Evolutionary conservation across 2,797 vertebrate genomes (phyloP), one percentile per base, ranked within the genome.

Genomic region (Sebastes itinus): DNA sequence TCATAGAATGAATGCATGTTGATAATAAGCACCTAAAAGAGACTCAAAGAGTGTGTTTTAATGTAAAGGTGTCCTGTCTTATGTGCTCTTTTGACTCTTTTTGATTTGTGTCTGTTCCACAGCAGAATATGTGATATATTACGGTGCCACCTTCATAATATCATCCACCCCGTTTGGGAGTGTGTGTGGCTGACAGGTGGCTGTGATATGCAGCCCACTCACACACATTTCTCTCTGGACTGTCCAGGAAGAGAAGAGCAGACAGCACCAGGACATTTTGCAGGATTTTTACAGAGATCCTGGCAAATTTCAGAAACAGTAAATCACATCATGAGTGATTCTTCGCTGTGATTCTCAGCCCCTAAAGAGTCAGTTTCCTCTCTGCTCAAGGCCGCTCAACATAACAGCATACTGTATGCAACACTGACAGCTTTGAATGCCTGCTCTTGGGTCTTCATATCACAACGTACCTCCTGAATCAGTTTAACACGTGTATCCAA

Each of bases 141-240:
- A 59, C 13, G 32, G 42, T 64, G 72, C 74, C 77, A 64, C 23
- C 61, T 81, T 82, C 70, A 72, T 85, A 78, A 85, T 68, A 82
- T 55, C 78, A 78, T 78, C 27, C 32, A 59, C 67, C 85, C 80
- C 81, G 67, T 86, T 75, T 83, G 86, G 82, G 76, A 81, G 62
- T 35, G 54, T 70, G 54, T 70, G 79, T 65, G 78, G 62, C 73
- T 89, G 86, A 87, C 60, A 56, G 83, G 87, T 87, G 87, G 68
- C 75, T 69, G 35, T 87, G 85, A 88, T 85, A 69, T 75, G 77
- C 13, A 32, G 67, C 66, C 77, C 68, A 56, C 54, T 87, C 75
- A 58, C 75, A 58, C 81, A 78, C 69, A 79, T 83, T 66, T 89
- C 87, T 83, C 84, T 64, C 52, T 75, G 77, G 80, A 85, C 75